phyloP scores from a whole-genome alignment of 2,797 vertebrate genomes.

The Manis javanica region DNA sequence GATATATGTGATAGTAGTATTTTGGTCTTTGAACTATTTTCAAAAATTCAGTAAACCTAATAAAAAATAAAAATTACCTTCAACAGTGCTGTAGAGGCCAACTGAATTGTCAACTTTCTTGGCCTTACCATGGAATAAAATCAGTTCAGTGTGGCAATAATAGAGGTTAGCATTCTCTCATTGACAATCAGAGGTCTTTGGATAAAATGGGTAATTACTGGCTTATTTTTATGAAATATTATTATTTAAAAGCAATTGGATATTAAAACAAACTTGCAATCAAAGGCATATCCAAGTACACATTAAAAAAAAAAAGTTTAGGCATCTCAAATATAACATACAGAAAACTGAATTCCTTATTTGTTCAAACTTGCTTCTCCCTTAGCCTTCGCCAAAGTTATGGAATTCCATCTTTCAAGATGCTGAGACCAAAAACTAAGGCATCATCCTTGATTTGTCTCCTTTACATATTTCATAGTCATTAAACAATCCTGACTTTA shows the following conservation, averaged over 20 bases:
- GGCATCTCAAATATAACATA: conserved; percentile 18
- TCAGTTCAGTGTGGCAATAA: background rate
- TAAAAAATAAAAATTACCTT: conserved; percentile 63
- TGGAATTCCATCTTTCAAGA: conserved; percentile 6
- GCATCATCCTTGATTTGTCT: background rate
- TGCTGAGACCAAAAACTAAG: conserved; percentile 12
- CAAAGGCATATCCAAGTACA: conserved; percentile 6
- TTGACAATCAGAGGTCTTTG: background rate
- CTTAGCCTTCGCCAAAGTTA: conserved; percentile 14
- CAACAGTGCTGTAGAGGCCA: conserved; percentile 19
- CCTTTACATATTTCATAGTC: background rate
- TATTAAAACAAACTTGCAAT: conserved; percentile 57
- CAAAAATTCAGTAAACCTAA: conserved; percentile 65
- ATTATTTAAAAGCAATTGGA: conserved; percentile 50
- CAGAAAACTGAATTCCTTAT: conserved; percentile 41
- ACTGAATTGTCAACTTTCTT: conserved; percentile 48
- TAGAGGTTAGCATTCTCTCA: conserved; percentile 47
- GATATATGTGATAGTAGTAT: conserved; percentile 28
- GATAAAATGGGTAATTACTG: conserved; percentile 15
- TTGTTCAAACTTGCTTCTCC: conserved; percentile 15
- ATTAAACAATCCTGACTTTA: conserved; percentile 44
- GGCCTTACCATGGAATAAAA: conserved; percentile 41
- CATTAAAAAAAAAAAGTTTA: conserved; percentile 11
- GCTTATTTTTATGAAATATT: conserved; percentile 47
- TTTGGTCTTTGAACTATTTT: conserved; percentile 54